Percentiles rank a stretch among this genome's conserved stretches.
Conservation (phyloP, 2,888 invertebrate genomes). For the Apodemia hepburni region DNA sequence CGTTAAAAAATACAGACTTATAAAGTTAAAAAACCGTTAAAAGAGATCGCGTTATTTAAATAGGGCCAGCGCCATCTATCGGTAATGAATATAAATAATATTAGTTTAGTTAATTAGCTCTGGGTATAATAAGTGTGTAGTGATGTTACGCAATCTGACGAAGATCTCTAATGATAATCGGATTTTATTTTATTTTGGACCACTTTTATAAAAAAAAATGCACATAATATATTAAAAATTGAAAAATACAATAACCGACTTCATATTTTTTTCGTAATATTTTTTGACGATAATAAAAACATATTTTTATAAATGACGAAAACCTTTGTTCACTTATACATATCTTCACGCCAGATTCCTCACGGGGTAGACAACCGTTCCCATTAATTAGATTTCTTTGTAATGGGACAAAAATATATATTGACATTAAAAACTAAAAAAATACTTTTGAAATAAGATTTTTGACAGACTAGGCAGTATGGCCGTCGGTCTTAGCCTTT, state of each 20-base stretch:
- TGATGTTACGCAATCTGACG: constrained; percentile 5
- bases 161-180: background rate
- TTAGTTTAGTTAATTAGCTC: constrained; percentile 17
- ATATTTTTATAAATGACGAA: too few species aligned
- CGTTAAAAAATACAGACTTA: too few species aligned
- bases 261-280: background rate
- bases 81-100: constrained; percentile 11
- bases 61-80: constrained; percentile 23
- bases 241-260: background rate
- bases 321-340: background rate
- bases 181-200: background rate
- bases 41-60: background rate
- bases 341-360: too few species aligned
- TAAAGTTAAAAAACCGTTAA: background rate
- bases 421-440: background rate
- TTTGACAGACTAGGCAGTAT: background rate
- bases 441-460: background rate
- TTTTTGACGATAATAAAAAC: background rate
- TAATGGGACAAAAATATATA: too few species aligned
- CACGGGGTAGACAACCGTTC: too few species aligned
- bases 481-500: background rate
- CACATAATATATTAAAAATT: background rate
- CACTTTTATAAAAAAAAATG: background rate
- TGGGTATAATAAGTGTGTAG: constrained; percentile 18
- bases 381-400: too few species aligned